Base-by-base conservation (phyloP, 2,888 invertebrate species). In the Ichneumoninae sp. region DNA sequence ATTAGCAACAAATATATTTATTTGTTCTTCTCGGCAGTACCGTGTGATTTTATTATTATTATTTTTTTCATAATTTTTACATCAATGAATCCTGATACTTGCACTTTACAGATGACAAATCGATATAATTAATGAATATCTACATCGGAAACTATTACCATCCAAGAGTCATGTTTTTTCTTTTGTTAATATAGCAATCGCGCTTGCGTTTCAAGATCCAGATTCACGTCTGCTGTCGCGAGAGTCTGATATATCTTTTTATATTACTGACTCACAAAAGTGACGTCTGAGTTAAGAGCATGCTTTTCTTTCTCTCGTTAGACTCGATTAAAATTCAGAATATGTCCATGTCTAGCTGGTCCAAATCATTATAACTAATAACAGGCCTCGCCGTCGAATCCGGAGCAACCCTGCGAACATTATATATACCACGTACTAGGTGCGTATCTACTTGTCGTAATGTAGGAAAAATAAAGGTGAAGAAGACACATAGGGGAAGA, bases 311-410 rank as follows among this genome's bases (percentile, higher is more conserved):
- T 22, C 26, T 57, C 19, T 57, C 10, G 7, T n/a, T 50, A 81
- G 57, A 33, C 44, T 77, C 75, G 76, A 82, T 73, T 80, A 40
- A 85, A 88, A 90, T 89, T 95, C 95, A 96, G 94, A 97, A 97
- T 94, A 96, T 95, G 94, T 97, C 97, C 93, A 95, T 95, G 94
- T 97, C 97, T 94, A 97, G 97, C 94, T 97, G 97, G 95, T 98
- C 98, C 95, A 98, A 96, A 95, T 98, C 98, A 95, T 97, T 96
- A 96, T 98, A 98, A 94, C 96, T 97, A 94, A 98, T 95, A 94
- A 98, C 95, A 94, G 97, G 96, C 94, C 98, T 96, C 94, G 96
- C 90, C 83, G 90, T 89, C 85, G 93, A 90, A 83, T 93, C 93
- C 86, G 93, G 92, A 88, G 92, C 93, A 89, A 89, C 92, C 91